Percentiles rank a stretch among this genome's conserved stretches.
Conservation (phyloP, 23 tunicate genomes). For the Diplosoma virens region DNA sequence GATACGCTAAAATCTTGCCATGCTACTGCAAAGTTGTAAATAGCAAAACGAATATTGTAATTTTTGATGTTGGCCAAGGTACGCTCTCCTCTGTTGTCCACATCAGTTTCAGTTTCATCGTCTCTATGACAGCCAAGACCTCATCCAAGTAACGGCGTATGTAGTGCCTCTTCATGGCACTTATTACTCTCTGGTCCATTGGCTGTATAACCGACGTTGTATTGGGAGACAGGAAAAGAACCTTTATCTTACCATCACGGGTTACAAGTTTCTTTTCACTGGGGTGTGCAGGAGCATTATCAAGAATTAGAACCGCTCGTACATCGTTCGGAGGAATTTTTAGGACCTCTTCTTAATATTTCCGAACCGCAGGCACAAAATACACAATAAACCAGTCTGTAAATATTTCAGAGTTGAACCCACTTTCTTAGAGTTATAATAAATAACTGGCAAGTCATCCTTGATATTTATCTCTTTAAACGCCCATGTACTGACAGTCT, state of each 20-base stretch:
- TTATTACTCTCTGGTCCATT: slow-evolving; percentile 6
- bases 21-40: slow-evolving; percentile 5
- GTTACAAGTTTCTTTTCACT: no score
- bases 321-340: slow-evolving; percentile 9
- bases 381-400: neutral
- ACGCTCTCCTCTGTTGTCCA: neutral
- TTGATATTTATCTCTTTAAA: neutral
- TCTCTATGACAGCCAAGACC: slow-evolving; percentile 17
- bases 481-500: neutral
- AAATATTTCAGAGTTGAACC: neutral
- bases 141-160: slow-evolving; percentile 8
- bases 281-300: slow-evolving; percentile 2
- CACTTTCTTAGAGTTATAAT: neutral
- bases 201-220: slow-evolving; percentile 14
- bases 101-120: slow-evolving; percentile 5
- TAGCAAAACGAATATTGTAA: neutral
- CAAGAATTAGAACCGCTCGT: slow-evolving; percentile 14
- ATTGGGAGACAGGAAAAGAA: neutral
- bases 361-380: slow-evolving; percentile 24
- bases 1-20: neutral
- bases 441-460: slow-evolving; percentile 2
- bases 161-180: slow-evolving; percentile 12
- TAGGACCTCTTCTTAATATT: slow-evolving; percentile 13
- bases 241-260: neutral
- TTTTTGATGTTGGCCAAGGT: neutral